Percentiles rank a stretch among this genome's conserved stretches.
These are phyloP conservation scores for Pimephales promelas DNA, from an alignment of 2,113 vertebrate species.

Conservation along the genomic window DNA sequence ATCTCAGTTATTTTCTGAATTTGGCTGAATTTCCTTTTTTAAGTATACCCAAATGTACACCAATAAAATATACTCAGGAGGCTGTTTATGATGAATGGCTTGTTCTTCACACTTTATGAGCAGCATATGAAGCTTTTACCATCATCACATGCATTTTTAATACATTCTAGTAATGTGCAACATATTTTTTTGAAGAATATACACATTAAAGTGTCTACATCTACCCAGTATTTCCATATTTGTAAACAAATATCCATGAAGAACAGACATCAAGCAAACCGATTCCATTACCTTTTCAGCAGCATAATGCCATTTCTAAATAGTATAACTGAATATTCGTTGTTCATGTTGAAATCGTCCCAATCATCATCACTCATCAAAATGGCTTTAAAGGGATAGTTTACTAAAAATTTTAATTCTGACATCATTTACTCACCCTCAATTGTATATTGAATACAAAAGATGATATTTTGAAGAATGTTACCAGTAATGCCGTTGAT, in stretches of 20 bases:
- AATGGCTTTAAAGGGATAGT: too few relatives aligned
- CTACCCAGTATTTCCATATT: not conserved
- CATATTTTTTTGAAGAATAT: not conserved
- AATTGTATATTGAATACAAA: too few relatives aligned
- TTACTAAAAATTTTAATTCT: too few relatives aligned
- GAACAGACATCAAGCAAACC: not conserved
- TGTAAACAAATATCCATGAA: not conserved
- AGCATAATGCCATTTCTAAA: not conserved
- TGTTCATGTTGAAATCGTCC: not conserved
- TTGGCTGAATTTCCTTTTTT: not conserved
- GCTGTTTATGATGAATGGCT: not conserved
- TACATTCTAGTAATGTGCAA: not conserved
- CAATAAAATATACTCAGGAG: not conserved
- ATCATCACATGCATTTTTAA: slow-evolving; percentile 17
- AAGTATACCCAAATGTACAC: not conserved
- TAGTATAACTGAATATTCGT: not conserved
- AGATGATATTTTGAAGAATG: too few relatives aligned
- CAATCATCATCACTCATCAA: not conserved
- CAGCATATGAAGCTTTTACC: not conserved
- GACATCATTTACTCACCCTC: too few relatives aligned
- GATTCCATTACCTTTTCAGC: not conserved
- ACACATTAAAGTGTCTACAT: not conserved
- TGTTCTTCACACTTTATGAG: not conserved
- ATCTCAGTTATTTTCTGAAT: not conserved
- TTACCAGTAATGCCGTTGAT: too few relatives aligned